Conservation (phyloP, 1,140 invertebrate species). For the Drosophila lacteicornis region DNA sequence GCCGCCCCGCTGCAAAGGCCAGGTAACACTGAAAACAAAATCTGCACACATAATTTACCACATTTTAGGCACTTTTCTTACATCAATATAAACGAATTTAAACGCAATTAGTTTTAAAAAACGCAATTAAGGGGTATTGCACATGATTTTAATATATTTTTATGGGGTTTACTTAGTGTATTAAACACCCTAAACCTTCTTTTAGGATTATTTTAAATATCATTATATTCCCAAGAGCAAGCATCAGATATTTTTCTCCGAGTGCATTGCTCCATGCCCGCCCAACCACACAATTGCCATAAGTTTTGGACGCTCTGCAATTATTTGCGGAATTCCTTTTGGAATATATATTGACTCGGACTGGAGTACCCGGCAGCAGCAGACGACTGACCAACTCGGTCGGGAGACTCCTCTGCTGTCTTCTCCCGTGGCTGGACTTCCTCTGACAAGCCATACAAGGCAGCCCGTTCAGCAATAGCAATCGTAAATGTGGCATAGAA, state of each 20-base stretch:
- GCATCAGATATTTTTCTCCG: neutral
- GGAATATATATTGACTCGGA: constrained; percentile 83
- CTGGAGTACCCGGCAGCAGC: constrained; percentile 43
- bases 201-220: no score
- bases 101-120: no score
- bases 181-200: no score
- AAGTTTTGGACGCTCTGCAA: constrained; percentile 75
- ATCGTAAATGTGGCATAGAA: constrained; percentile 26
- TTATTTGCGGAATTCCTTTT: constrained; percentile 84
- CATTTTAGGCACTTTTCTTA: neutral
- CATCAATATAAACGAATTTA: no score
- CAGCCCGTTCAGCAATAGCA: constrained; percentile 52
- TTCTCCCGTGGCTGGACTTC: constrained; percentile 25
- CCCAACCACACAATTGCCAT: constrained; percentile 74
- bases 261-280: constrained; percentile 19
- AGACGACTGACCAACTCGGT: constrained; percentile 32
- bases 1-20: constrained; percentile 19
- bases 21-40: constrained; percentile 4
- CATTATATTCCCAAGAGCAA: no score
- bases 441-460: constrained; percentile 77
- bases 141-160: no score
- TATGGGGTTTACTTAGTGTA: no score
- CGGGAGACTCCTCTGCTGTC: constrained; percentile 27
- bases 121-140: no score
- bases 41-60: no score